phyloP scores from a whole-genome alignment of 1,140 invertebrate genomes.

The Aricia agestis region DNA sequence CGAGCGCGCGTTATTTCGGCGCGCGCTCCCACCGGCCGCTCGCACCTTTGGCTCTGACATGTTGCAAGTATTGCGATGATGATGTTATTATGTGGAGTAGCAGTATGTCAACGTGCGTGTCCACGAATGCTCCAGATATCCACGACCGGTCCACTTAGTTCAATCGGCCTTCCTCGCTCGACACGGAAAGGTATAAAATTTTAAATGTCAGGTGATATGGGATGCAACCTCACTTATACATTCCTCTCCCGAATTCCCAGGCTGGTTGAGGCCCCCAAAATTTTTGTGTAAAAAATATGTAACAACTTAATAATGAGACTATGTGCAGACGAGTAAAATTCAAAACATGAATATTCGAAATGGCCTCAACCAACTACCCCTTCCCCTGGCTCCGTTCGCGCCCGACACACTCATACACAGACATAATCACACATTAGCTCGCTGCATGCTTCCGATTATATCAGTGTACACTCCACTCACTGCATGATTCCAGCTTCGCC shows the following conservation, averaged over 20 bases:
- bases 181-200: conserved; percentile 76
- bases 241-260: conserved; percentile 51
- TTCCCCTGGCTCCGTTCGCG: conserved; percentile 72
- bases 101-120: conserved; percentile 70
- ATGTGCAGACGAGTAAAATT: neutral
- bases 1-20: conserved; percentile 48
- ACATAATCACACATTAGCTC: conserved; percentile 51
- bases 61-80: conserved; percentile 70
- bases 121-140: conserved; percentile 71
- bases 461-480: conserved; percentile 60
- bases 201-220: conserved; percentile 71
- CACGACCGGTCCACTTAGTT: conserved; percentile 69
- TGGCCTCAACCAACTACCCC: conserved; percentile 25
- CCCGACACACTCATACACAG: conserved; percentile 60
- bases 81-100: conserved; percentile 72
- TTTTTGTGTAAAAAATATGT: conserved; percentile 25
- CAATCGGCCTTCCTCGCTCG: conserved; percentile 72
- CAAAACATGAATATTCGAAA: neutral
- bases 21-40: conserved; percentile 52
- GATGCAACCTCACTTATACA: conserved; percentile 67
- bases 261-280: conserved; percentile 46
- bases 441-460: conserved; percentile 52
- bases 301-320: conserved; percentile 8
- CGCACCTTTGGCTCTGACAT: conserved; percentile 61
- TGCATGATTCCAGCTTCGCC: conserved; percentile 64